Evolutionary conservation across 2,113 vertebrate species (phyloP), one percentile per base, ranked within the genome.

Genomic region (Mionectes macconnelli): DNA sequence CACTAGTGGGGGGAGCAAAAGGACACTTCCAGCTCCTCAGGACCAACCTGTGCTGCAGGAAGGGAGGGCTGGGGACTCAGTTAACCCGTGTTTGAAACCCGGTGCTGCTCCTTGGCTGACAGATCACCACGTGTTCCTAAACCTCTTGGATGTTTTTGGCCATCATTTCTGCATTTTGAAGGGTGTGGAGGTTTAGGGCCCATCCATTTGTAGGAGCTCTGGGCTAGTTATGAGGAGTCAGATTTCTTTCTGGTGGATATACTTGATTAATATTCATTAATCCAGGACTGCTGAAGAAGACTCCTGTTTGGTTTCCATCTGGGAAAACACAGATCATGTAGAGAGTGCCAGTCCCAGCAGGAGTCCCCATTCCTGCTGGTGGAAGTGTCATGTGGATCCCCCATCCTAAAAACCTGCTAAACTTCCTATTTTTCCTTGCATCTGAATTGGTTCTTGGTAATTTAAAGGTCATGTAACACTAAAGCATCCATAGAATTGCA

Each of bases 131-230:
- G 0, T 60, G 33, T 25, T 52, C 39, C 30, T 35, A 11, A 66
- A 31, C 5, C 11, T 44, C 27, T 28, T 28, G 49, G 22, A 5
- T 52, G 9, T 5, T 73, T 91, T 40, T 6, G 23, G 10, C 17
- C 50, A 16, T 79, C 22, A 2, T 10, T 62, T 56, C 28, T 23
- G 14, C 0, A 0, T 63, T 79, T 83, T 49, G 37, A 24, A 37
- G 14, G 33, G 4, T 6, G 37, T 24, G 35, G 59, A 45, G 52
- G 12, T 45, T 45, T 40, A 31, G 30, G 18, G 9, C 3, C n/a
- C 47, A 6, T 25, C 52, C 16, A 4, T 33, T 57, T 59, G 30
- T n/a, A 69, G 55, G 50, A 24, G 64, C 25, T 87, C 50, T 13
- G 31, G 19, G 24, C 37, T 40, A 6, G 7, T 76, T 50, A 24